Conservation (phyloP, 2,888 invertebrate genomes). For the Clanis bilineata region DNA sequence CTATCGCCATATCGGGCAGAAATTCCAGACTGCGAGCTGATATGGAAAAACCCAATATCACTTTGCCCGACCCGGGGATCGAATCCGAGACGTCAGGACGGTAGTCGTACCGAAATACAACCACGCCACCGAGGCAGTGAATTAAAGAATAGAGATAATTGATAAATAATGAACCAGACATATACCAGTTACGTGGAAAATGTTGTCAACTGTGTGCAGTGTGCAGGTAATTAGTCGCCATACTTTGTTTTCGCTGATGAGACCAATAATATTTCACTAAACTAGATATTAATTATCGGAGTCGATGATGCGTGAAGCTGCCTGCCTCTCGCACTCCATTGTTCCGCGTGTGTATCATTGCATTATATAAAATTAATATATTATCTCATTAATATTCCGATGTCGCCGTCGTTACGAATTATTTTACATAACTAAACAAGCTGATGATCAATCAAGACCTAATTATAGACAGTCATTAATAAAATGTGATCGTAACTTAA, state of each 20-base stretch:
- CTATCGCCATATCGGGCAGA: too few species aligned
- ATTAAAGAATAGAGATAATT: too few species aligned
- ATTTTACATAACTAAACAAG: conserved; percentile 5
- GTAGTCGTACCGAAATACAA: too few species aligned
- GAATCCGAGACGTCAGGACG: too few species aligned
- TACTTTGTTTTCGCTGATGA: conserved; percentile 5
- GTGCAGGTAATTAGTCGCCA: conserved; percentile 8
- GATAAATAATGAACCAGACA: background rate
- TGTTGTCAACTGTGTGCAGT: background rate
- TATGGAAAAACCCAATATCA: too few species aligned
- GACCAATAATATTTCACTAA: conserved; percentile 28
- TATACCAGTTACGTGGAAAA: background rate
- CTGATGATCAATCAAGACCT: background rate
- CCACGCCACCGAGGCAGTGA: too few species aligned
- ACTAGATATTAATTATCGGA: conserved; percentile 27
- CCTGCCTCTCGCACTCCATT: background rate
- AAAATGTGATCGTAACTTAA: background rate
- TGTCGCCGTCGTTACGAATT: conserved; percentile 1
- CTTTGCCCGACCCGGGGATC: too few species aligned
- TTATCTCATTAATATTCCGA: background rate
- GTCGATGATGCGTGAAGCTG: conserved; percentile 27
- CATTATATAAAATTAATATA: background rate
- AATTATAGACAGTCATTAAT: background rate
- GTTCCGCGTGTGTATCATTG: background rate
- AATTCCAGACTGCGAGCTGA: too few species aligned